Evolutionary conservation across 2,113 vertebrate species (phyloP), one percentile per base, ranked within the genome.

Genomic region (Oryzias javanicus): DNA sequence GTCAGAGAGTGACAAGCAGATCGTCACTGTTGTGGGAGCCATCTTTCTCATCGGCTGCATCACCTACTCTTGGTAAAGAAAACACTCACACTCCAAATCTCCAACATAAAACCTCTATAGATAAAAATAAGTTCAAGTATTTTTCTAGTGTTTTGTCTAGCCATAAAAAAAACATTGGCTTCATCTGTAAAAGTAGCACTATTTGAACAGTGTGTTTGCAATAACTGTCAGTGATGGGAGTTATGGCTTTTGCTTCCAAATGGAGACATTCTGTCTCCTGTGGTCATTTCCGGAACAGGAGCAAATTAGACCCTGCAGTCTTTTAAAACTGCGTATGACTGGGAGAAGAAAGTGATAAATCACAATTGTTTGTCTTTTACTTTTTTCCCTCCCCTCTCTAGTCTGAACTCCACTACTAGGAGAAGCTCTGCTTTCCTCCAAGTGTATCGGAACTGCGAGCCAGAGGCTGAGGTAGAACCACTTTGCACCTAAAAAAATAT

Each of bases 371-470:
- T 74, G 18, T 64, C 20, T 79, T 42, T 27, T 14, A 20, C 18
- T 52, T 27, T 71, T 3, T 49, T 10, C 62, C 49, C 64, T 20
- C 47, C 4, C 73, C 29, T 57, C 56, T 65, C 20, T 49, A 99
- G 97, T 82, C 88, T 97, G 89, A 97, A 92, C 0, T 98, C 95
- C 13, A 99, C 96, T 25, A 98, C 95, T n/a, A 94, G 94, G 50
- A 90, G 95, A 7, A 98, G 94, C 80, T 95, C 96, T 10, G 94
- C 95, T 3, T 95, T 95, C 0, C 88, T 99, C 81, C 78, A 88
- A 60, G 95, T 95, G 49, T 93, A 90, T 83, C 92, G 93, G 14
- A 92, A 90, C 58, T 81, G 92, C 45, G 79, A 89, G 66, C 92
- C 94, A 0, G 94, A 95, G 79, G 92, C 86, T 1, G 97, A 98